Base-by-base conservation (phyloP, 2,113 vertebrate genomes). In the Eclectus roratus region DNA sequence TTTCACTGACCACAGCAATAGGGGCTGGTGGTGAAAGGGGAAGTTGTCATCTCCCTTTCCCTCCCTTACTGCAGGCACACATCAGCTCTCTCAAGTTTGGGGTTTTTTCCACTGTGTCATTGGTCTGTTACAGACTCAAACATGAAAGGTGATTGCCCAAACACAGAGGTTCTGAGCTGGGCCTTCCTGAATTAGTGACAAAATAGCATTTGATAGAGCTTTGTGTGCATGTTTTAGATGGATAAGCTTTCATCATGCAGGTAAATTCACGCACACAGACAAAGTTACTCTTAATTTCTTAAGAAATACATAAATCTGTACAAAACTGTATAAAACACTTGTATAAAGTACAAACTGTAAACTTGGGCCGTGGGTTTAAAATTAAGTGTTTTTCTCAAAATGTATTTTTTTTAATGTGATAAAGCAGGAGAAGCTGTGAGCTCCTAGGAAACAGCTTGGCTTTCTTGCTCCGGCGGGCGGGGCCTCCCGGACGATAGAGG, bases 1-100 rank as follows among this genome's bases (percentile, higher is more conserved):
- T 14, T 15, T 6, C 31, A 5, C 0, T 69, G 49, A 11, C 27
- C 5, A 2, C 13, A 61, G 33, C 23, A 2, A 1, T 0, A 27
- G 44, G 16, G 17, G 16, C 10, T 18, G 2, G 4, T 8, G 4
- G 17, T 21, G 73, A 9, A 72, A 29, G 37, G 13, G 16, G 9
- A 28, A 35, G 9, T 1, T 49, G 3, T 18, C 12, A 7, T 71
- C 18, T 16, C 41, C 29, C 7, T 60, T 37, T 53, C 12, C 7
- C 5, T 50, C 19, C 21, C 17, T 3, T 1, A 0, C 23, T 21
- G 17, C 35, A 43, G 49, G 23, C 19, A 3, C 3, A 1, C 14
- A 12, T 39, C 11, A 10, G 10, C n/a, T 70, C 35, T 8, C 39
- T 58, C 20, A 58, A 10, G 21, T 15, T 24, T 17, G n/a, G 37